Conservation (phyloP, 1,140 invertebrate genomes). For the Dreissena polymorpha region DNA sequence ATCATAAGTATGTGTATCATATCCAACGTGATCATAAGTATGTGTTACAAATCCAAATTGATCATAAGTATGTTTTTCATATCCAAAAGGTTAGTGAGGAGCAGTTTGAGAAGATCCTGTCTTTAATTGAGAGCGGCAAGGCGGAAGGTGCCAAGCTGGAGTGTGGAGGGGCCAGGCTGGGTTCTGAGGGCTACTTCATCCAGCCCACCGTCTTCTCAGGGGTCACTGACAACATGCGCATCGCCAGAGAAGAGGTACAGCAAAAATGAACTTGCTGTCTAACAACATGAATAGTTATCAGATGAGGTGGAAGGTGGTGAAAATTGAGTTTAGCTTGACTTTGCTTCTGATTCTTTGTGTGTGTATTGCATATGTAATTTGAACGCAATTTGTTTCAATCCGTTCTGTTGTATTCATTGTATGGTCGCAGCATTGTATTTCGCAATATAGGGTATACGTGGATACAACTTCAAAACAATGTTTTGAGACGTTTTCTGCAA, state of each 20-base stretch:
- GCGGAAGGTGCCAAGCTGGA: constrained; percentile 92
- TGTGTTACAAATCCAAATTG: no score
- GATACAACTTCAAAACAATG: no score
- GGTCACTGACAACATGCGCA: constrained; percentile 94
- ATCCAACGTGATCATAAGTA: not conserved
- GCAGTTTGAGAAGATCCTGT: constrained; percentile 90
- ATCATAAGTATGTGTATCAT: not conserved
- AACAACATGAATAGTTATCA: no score
- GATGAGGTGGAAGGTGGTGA: no score
- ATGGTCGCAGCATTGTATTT: not conserved
- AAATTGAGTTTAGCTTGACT: no score
- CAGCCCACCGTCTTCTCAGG: constrained; percentile 97
- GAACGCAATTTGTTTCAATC: not conserved
- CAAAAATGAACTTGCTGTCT: no score
- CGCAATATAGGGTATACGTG: not conserved
- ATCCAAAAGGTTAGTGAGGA: constrained; percentile 86
- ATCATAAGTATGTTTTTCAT: not conserved
- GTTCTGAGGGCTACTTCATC: constrained; percentile 92
- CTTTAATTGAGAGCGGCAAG: constrained; percentile 87
- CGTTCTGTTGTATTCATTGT: not conserved
- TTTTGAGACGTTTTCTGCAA: no score
- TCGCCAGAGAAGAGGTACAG: constrained; percentile 90
- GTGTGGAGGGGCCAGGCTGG: constrained; percentile 87
- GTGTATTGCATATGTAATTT: not conserved
- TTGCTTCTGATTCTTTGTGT: no score